Conservation (phyloP, 2,113 vertebrate genomes). For the Nerophis lumbriciformis region DNA sequence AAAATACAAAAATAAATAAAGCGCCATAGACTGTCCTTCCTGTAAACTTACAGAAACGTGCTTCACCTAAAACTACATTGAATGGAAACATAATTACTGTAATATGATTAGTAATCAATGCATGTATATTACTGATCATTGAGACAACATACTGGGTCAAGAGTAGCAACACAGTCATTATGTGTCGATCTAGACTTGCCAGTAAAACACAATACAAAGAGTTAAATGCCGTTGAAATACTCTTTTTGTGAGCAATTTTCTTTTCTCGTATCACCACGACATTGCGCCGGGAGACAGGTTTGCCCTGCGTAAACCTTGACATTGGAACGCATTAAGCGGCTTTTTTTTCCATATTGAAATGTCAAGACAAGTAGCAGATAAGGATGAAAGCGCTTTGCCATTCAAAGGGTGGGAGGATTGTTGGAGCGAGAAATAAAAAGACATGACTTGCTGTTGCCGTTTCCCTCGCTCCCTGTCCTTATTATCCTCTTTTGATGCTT, state of each 20-base stretch:
- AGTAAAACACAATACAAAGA: constrained; percentile 5
- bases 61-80: too few species aligned
- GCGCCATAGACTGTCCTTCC: too few species aligned
- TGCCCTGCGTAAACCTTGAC: constrained; percentile 39
- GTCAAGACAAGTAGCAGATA: constrained; percentile 33
- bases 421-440: constrained; percentile 45
- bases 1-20: too few species aligned
- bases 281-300: constrained; percentile 25
- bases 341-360: constrained; percentile 32
- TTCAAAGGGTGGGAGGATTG: constrained; percentile 37
- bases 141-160: too few species aligned
- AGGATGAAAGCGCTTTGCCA: constrained; percentile 45
- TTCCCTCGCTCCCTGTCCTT: constrained; percentile 34
- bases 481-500: constrained; percentile 64
- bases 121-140: too few species aligned
- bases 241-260: constrained; percentile 16
- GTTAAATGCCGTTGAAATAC: constrained; percentile 15
- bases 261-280: constrained; percentile 23
- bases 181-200: background rate
- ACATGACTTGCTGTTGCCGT: constrained; percentile 23
- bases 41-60: too few species aligned
- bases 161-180: background rate
- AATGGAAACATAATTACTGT: too few species aligned
- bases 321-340: constrained; percentile 20
- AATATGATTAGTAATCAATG: too few species aligned